These are phyloP conservation scores for Helicolenus hilgendorfi DNA, from an alignment of 2,797 vertebrate species.

Conservation along the genomic window DNA sequence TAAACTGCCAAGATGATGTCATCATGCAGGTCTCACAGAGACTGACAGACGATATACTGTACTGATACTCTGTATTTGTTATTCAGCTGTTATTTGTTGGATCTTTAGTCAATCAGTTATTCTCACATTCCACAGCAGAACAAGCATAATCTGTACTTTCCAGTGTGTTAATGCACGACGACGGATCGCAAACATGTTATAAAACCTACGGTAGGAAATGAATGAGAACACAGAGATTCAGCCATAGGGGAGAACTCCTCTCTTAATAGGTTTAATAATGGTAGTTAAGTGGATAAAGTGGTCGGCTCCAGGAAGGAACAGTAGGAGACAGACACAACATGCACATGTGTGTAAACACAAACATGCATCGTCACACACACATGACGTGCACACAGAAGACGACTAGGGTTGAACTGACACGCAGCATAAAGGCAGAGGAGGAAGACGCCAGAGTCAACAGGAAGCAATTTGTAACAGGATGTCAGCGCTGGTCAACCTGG, in stretches of 20 bases:
- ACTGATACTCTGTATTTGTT: background rate
- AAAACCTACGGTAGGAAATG: conserved; percentile 54
- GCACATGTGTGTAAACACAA: conserved; percentile 14
- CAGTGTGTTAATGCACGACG: background rate
- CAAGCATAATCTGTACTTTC: background rate
- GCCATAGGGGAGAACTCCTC: conserved; percentile 24
- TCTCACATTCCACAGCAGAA: background rate
- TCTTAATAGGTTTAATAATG: conserved; percentile 74
- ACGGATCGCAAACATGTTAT: conserved; percentile 14
- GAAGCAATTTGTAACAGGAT: conserved; percentile 84
- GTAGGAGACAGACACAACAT: conserved; percentile 61
- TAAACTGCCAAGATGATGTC: conserved; percentile 20
- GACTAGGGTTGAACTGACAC: conserved; percentile 9
- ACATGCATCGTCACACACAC: background rate
- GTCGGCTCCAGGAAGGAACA: conserved; percentile 70
- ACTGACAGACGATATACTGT: background rate
- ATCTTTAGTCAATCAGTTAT: background rate
- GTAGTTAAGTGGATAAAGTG: conserved; percentile 69
- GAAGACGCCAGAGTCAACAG: conserved; percentile 77
- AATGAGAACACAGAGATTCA: conserved; percentile 26
- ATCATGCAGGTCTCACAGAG: background rate
- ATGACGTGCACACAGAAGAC: background rate
- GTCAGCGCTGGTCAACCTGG: conserved; percentile 50
- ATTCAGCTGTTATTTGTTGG: background rate
- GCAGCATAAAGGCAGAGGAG: conserved; percentile 38